A percentile compares a stretch with the other conserved stretches of the same genome.
Conservation (phyloP, 2,113 vertebrate species). For the Turnix velox region DNA sequence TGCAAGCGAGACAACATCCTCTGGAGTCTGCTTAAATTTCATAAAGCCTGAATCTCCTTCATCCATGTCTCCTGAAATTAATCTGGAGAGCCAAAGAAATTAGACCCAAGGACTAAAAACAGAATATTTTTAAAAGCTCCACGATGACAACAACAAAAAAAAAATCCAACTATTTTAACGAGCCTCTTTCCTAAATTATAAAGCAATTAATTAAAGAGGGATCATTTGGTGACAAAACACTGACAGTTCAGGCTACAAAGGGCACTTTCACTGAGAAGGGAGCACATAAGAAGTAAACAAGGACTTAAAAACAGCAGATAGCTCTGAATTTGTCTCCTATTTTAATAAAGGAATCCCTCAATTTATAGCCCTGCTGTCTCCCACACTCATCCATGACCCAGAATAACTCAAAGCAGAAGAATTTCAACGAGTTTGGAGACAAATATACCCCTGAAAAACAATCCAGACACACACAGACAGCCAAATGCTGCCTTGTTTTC, state of each 20-base stretch:
- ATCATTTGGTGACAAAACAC: conserved; percentile 5
- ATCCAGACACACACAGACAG: neutral
- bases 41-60: conserved; percentile 80
- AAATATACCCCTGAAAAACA: neutral
- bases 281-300: neutral
- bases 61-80: conserved; percentile 89
- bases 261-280: neutral
- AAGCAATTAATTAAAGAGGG: neutral
- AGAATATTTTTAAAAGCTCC: neutral
- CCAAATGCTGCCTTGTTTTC: neutral
- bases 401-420: neutral
- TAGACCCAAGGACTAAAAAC: neutral
- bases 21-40: conserved; percentile 77
- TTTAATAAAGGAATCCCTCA: neutral
- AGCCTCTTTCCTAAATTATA: neutral
- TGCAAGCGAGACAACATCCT: conserved; percentile 82
- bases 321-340: neutral
- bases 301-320: neutral
- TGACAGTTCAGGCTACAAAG: conserved; percentile 1
- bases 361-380: neutral
- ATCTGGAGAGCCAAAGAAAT: conserved; percentile 71
- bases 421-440: neutral
- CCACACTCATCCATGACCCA: neutral
- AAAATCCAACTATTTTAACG: neutral
- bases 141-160: neutral